These are phyloP conservation scores for Pogonocherus hispidulus DNA, from an alignment of 2,888 invertebrate species.

Conservation along the genomic window DNA sequence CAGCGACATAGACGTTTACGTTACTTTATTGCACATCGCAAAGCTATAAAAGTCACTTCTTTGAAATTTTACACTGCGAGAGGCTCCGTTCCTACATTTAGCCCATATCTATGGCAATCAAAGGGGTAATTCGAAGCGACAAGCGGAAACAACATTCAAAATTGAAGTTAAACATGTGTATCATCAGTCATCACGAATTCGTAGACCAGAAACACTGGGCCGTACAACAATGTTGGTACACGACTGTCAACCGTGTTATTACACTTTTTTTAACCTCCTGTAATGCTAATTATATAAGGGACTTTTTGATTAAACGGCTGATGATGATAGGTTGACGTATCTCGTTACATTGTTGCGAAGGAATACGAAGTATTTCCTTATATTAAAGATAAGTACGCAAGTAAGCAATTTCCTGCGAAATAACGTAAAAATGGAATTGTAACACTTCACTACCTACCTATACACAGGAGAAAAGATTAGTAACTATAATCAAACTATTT, in stretches of 20 bases:
- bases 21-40: conserved; percentile 29
- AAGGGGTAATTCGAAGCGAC: conserved; percentile 56
- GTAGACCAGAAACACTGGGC: conserved; percentile 1
- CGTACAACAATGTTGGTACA: neutral
- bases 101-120: conserved; percentile 43
- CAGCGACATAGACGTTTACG: conserved; percentile 14
- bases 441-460: too few species aligned
- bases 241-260: neutral
- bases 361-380: too few species aligned
- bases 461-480: too few species aligned
- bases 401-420: too few species aligned
- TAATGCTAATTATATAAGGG: neutral
- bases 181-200: conserved; percentile 18
- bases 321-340: conserved; percentile 2
- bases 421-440: too few species aligned
- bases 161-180: conserved; percentile 47
- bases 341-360: neutral
- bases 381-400: too few species aligned
- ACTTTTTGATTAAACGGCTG: neutral
- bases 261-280: neutral
- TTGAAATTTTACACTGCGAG: conserved; percentile 33
- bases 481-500: too few species aligned
- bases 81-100: conserved; percentile 23
- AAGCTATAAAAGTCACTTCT: conserved; percentile 35
- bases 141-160: conserved; percentile 56